Percentiles rank a stretch among this genome's conserved stretches.
Conservation (phyloP, 2,113 vertebrate species). For the Hemiscyllium ocellatum region DNA sequence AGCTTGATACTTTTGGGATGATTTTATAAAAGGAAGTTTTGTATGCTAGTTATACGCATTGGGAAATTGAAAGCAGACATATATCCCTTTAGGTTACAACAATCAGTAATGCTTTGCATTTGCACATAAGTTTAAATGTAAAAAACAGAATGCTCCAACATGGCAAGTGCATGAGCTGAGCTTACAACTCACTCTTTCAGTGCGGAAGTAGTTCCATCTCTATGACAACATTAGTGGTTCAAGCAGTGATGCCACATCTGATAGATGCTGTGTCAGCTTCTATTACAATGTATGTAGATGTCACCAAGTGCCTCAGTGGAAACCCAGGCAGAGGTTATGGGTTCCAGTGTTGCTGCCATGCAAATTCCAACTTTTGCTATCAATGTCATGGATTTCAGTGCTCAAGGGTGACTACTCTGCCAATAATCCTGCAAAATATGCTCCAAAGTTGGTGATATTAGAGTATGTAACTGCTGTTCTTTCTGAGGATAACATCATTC, state of each 20-base stretch:
- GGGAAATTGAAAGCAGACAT: background rate
- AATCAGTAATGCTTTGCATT: background rate
- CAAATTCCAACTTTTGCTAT: no score
- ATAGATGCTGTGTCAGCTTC: background rate
- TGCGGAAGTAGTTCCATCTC: no score
- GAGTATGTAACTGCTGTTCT: no score
- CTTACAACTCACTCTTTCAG: background rate
- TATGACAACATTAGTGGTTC: no score
- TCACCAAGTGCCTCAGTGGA: background rate
- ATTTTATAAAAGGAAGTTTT: background rate
- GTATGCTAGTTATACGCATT: background rate
- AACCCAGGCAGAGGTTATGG: background rate
- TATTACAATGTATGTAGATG: background rate
- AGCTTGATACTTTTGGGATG: background rate
- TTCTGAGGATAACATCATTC: no score
- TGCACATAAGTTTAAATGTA: background rate
- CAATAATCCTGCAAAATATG: no score
- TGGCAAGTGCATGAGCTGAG: no score
- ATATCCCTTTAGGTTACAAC: background rate
- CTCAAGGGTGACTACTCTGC: no score
- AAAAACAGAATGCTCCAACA: background rate
- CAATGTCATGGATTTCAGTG: no score
- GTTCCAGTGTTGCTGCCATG: background rate
- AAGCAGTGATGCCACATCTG: no score
- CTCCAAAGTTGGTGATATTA: no score